Conservation (phyloP, 1,140 invertebrate genomes). For the Platorchestia sp. region DNA sequence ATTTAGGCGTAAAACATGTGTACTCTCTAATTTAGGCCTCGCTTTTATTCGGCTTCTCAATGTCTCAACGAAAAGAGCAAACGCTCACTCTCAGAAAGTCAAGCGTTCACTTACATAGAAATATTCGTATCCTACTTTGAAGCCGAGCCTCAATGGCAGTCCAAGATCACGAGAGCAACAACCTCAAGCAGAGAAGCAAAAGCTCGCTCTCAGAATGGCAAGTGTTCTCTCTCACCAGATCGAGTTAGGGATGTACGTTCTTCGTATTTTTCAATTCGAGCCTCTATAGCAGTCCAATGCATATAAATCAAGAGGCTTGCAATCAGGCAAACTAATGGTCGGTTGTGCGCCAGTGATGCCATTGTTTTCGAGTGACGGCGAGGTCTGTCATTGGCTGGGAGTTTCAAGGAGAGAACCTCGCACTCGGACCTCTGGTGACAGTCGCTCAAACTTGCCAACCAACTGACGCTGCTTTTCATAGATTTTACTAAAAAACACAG, state of each 20-base stretch:
- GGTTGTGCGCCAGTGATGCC: constrained; percentile 9
- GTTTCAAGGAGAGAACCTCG: not conserved
- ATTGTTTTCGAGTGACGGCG: constrained; percentile 23
- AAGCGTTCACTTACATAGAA: not conserved
- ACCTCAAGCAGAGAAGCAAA: not conserved
- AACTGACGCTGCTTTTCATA: not conserved
- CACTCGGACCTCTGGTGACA: not conserved
- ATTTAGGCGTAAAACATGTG: not conserved
- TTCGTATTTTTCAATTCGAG: constrained; percentile 45
- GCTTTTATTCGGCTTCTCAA: not conserved
- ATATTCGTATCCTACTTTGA: not conserved
- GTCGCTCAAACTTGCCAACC: not conserved
- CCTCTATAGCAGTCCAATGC: constrained; percentile 38
- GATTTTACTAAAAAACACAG: not conserved
- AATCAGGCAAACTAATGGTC: constrained; percentile 19
- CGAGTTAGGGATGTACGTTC: constrained; percentile 12
- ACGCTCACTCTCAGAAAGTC: not conserved
- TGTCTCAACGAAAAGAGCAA: not conserved
- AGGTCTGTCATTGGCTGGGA: constrained; percentile 21
- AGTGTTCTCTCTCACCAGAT: constrained; percentile 13
- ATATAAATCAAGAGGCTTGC: constrained; percentile 40
- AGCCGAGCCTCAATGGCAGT: not conserved
- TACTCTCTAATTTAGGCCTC: not conserved
- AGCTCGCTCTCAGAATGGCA: constrained; percentile 21
- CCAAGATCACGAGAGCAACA: not conserved